These are phyloP conservation scores for Spialia ferax DNA, from an alignment of 2,888 invertebrate genomes.

Conservation along the genomic window DNA sequence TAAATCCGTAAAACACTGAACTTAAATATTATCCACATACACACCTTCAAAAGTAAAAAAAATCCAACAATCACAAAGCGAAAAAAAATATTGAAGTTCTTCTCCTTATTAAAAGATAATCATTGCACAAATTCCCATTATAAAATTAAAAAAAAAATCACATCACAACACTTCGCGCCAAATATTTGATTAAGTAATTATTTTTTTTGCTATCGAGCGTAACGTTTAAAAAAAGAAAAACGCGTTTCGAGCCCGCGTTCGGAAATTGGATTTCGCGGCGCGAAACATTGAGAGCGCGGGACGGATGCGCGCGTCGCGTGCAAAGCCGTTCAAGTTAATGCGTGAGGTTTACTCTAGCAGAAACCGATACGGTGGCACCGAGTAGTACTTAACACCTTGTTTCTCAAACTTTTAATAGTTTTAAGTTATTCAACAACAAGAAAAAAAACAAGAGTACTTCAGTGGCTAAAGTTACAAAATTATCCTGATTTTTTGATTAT, in stretches of 20 bases:
- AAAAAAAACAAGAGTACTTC: too few species aligned
- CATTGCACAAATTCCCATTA: not conserved
- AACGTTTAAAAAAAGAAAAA: conserved; percentile 38
- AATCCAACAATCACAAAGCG: too few species aligned
- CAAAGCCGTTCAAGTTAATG: conserved; percentile 68
- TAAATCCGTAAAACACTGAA: too few species aligned
- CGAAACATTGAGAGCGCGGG: conserved; percentile 70
- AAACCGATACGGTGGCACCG: conserved; percentile 54
- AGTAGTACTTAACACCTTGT: conserved; percentile 46
- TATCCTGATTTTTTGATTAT: not conserved
- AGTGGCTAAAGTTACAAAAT: not conserved
- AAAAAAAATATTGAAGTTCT: too few species aligned
- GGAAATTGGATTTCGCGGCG: conserved; percentile 66
- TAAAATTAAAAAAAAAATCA: conserved; percentile 42
- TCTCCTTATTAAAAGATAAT: not conserved
- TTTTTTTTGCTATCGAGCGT: conserved; percentile 37
- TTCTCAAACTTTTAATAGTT: conserved; percentile 40
- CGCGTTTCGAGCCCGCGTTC: conserved; percentile 43
- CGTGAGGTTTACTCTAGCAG: conserved; percentile 64
- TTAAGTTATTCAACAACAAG: not conserved
- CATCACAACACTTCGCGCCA: conserved; percentile 43
- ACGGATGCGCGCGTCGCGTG: conserved; percentile 79
- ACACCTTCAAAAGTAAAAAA: too few species aligned
- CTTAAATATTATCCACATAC: too few species aligned
- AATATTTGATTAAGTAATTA: conserved; percentile 37